Evolutionary conservation across 1,140 invertebrate genomes (phyloP).

Genomic region (Phymastichus coffea): DNA sequence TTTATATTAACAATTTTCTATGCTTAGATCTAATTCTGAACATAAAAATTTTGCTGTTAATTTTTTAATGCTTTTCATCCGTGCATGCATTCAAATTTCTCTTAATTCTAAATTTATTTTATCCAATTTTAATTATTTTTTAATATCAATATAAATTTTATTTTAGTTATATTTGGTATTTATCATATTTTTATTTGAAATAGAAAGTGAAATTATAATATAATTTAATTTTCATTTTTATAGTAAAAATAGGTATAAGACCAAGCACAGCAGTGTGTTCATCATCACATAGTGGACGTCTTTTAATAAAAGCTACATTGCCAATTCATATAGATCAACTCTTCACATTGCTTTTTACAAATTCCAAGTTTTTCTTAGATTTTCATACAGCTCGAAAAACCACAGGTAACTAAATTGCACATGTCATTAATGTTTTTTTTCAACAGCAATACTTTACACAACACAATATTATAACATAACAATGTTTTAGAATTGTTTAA

Average conservation of each 20-base stretch:
- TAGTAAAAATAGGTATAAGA: constrained; percentile 13
- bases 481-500: too few species aligned
- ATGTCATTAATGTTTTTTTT: too few species aligned
- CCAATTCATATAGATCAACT: constrained; percentile 83
- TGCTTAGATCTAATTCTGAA: too few species aligned
- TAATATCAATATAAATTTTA: too few species aligned
- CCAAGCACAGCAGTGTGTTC: constrained; percentile 56
- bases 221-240: constrained; percentile 8
- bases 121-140: too few species aligned
- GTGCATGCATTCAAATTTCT: too few species aligned
- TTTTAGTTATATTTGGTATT: too few species aligned
- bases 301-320: constrained; percentile 71
- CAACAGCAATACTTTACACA: too few species aligned
- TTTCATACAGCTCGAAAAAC: constrained; percentile 79
- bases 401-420: constrained; percentile 61
- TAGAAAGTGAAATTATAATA: too few species aligned
- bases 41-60: constrained; percentile 14
- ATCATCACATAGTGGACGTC: constrained; percentile 73
- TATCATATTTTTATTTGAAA: neutral
- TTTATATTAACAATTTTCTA: constrained; percentile 6
- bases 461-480: too few species aligned
- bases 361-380: constrained; percentile 85
- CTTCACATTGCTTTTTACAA: constrained; percentile 91
- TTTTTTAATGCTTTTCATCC: too few species aligned
- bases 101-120: too few species aligned